Evolutionary conservation across 2,888 invertebrate species (phyloP), one percentile per base, ranked within the genome.

Genomic region (Aphodius granarius): DNA sequence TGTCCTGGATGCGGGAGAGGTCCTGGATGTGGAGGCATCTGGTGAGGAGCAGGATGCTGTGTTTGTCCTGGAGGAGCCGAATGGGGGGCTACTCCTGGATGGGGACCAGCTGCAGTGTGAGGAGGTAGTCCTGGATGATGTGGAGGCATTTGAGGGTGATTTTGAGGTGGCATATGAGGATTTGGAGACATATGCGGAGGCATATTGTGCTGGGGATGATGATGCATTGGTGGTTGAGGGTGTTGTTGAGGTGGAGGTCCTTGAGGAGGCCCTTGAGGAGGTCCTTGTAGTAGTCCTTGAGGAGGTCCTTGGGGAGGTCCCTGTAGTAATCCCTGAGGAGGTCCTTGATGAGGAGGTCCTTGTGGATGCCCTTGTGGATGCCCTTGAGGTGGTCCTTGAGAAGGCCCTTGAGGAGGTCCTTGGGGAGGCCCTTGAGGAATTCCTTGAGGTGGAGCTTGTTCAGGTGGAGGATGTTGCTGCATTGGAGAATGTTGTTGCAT

Each of bases 401-500:
- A 80, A n/a, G 81, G 82, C 21, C 78, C 80, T 76, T 78, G 76
- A 43, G 71, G 73, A 68, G 68, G n/a, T n/a, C n/a, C n/a, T n/a
- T n/a, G n/a, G n/a, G n/a, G n/a, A n/a, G n/a, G n/a, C n/a, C n/a
- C n/a, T n/a, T n/a, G n/a, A n/a, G n/a, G n/a, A n/a, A n/a, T n/a
- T n/a, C 43, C 43, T 43, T 43, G 43, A 43, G 43, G 43, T 9
- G 43, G 43, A 6, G 83, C 83, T 9, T 82, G 71, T 62, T 75
- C 74, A 13, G 74, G 74, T 5, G 76, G 79, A 63, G 83, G 81
- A 15, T 81, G 83, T 43, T 81, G 80, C 63, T 81, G 81, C 43
- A 75, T 78, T 63, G 79, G 72, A 62, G 78, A 76, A 19, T 77
- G 81, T 63, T 78, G 78, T 19, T 77, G 80, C 18, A 73, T 78